Percentiles rank a stretch among this genome's conserved stretches.
Conservation (phyloP, 2,888 invertebrate species). For the Drosophila kambysellisi region DNA sequence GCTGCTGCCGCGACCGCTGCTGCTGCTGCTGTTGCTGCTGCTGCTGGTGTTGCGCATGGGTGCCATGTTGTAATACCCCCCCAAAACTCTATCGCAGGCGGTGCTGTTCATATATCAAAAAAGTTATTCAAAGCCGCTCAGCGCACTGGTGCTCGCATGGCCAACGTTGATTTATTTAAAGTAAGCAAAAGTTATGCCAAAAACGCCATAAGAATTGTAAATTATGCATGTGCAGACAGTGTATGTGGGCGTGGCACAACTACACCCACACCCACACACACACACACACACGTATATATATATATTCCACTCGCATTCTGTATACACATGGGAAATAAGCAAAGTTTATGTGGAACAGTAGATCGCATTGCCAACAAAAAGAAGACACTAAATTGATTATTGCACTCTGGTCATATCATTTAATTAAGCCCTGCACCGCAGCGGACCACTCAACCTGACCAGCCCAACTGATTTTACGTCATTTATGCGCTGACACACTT, state of each 20-base stretch:
- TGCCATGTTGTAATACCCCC: constrained; percentile 24
- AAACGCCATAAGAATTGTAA: constrained; percentile 67
- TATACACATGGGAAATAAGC: constrained; percentile 67
- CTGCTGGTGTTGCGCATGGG: background rate
- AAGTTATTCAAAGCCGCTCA: constrained; percentile 52
- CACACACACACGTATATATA: background rate
- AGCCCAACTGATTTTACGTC: constrained; percentile 19
- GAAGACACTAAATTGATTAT: constrained; percentile 62
- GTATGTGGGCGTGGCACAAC: constrained; percentile 20
- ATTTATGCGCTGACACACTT: constrained; percentile 41
- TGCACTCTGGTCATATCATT: constrained; percentile 65
- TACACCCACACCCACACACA: background rate
- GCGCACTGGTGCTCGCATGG: constrained; percentile 44
- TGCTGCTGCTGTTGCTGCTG: constrained; percentile 8
- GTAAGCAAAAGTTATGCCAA: constrained; percentile 76
- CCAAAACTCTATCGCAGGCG: constrained; percentile 38
- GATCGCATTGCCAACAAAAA: constrained; percentile 6
- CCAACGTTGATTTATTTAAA: constrained; percentile 75
- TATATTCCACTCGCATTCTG: background rate
- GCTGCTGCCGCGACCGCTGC: background rate
- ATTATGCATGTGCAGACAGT: constrained; percentile 59
- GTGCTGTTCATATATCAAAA: constrained; percentile 68
- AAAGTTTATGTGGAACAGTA: constrained; percentile 52
- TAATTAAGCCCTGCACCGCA: constrained; percentile 51
- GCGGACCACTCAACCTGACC: constrained; percentile 16